Percentiles rank a stretch among this genome's conserved stretches.
Evolutionary conservation across 1,140 invertebrate genomes (phyloP).

Genomic region (Orchesella cincta): DNA sequence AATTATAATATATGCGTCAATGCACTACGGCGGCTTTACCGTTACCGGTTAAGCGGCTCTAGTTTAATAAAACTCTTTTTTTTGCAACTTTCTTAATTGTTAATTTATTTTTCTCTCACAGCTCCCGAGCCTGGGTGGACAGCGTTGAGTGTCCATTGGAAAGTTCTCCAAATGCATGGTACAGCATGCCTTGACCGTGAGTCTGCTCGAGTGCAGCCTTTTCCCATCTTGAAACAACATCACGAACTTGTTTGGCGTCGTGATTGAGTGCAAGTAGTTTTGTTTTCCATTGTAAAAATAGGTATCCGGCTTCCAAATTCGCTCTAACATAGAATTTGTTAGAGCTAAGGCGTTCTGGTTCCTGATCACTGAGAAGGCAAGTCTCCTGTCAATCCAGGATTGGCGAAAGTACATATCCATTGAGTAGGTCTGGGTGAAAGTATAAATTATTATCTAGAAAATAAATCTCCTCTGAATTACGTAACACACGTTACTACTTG

Average conservation of each 20-base stretch:
- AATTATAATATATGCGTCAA: too few species aligned
- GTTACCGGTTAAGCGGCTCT: too few species aligned
- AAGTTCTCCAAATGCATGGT: slow-evolving; percentile 90
- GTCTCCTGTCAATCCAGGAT: slow-evolving; percentile 73
- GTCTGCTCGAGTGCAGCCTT: slow-evolving; percentile 82
- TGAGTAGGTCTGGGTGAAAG: slow-evolving; percentile 75
- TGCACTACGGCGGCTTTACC: too few species aligned
- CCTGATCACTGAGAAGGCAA: slow-evolving; percentile 70
- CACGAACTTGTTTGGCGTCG: slow-evolving; percentile 86
- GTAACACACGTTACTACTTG: too few species aligned
- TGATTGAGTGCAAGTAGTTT: slow-evolving; percentile 83
- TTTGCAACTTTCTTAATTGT: not conserved
- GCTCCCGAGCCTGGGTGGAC: slow-evolving; percentile 81
- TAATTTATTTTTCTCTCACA: slow-evolving; percentile 62
- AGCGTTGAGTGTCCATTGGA: slow-evolving; percentile 86
- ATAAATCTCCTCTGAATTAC: too few species aligned
- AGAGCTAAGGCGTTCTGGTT: slow-evolving; percentile 68
- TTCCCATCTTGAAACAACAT: slow-evolving; percentile 76
- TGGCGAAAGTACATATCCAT: slow-evolving; percentile 88
- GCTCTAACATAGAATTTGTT: slow-evolving; percentile 67
- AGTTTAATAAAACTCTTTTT: not conserved
- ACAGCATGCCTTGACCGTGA: slow-evolving; percentile 89
- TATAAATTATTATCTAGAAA: too few species aligned
- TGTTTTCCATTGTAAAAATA: slow-evolving; percentile 68
- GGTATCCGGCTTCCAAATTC: slow-evolving; percentile 88